Conservation (phyloP, 2,797 vertebrate species). For the Enteromius trimaculatus region DNA sequence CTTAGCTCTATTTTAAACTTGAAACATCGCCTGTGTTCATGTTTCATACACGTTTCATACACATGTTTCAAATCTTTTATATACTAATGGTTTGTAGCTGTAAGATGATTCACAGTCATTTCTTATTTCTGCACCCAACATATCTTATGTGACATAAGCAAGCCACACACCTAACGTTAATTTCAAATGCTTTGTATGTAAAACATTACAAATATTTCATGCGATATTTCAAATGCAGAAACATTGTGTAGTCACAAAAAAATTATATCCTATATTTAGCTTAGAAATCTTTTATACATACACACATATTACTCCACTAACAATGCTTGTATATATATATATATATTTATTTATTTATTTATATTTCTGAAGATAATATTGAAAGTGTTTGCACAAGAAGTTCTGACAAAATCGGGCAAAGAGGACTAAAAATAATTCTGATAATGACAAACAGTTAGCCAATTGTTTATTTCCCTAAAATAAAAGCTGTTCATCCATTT, state of each 20-base stretch:
- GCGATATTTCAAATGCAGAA: neutral
- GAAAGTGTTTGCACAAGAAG: neutral
- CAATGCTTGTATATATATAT: neutral
- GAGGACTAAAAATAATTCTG: too few species aligned
- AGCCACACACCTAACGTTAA: neutral
- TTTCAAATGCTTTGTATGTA: neutral
- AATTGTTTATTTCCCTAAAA: constrained; percentile 58
- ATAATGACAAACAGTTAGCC: neutral
- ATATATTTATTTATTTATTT: neutral
- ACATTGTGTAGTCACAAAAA: neutral
- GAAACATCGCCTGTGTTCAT: neutral
- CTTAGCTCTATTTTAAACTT: neutral
- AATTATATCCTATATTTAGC: neutral
- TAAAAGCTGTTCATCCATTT: constrained; percentile 2
- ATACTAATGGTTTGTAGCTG: neutral
- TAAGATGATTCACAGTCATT: neutral
- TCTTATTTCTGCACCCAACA: neutral
- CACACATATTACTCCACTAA: neutral
- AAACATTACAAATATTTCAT: neutral
- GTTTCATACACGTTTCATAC: neutral
- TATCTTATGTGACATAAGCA: neutral
- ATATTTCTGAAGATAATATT: neutral
- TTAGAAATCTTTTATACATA: neutral
- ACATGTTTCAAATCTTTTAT: neutral
- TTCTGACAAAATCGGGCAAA: neutral